A percentile compares a stretch with the other conserved stretches of the same genome.
Conservation (phyloP, 23 tunicate species). For the Corella eumyota region DNA sequence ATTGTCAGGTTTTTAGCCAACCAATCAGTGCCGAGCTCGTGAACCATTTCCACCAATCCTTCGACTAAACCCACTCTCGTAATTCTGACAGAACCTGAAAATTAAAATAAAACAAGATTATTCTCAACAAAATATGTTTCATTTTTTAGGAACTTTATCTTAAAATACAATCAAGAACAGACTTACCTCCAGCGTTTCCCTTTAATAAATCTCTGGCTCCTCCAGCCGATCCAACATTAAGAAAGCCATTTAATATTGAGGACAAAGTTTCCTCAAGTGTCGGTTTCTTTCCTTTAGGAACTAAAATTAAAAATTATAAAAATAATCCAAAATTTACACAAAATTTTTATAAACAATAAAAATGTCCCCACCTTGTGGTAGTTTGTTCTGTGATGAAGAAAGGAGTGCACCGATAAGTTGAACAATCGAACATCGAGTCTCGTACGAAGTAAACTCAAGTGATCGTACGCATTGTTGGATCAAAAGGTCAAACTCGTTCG, state of each 20-base stretch:
- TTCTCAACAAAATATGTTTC: neutral
- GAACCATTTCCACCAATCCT: constrained; percentile 73
- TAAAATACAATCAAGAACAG: neutral
- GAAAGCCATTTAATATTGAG: constrained; percentile 45
- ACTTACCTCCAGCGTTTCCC: constrained; percentile 24
- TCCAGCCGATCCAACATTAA: constrained; percentile 62
- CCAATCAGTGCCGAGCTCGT: constrained; percentile 81
- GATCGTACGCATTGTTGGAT: constrained; percentile 74
- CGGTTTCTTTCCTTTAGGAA: constrained; percentile 71
- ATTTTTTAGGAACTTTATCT: neutral
- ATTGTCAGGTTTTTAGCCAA: constrained; percentile 43
- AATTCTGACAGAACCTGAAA: constrained; percentile 26
- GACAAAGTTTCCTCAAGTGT: constrained; percentile 59
- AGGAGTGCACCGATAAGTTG: constrained; percentile 56
- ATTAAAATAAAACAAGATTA: neutral
- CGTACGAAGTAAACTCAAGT: constrained; percentile 74
- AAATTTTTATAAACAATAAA: neutral
- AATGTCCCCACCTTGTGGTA: constrained; percentile 25
- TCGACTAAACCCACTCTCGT: constrained; percentile 79
- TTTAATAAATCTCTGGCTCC: constrained; percentile 59
- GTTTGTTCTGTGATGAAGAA: constrained; percentile 48
- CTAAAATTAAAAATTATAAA: constrained; percentile 13
- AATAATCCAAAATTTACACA: neutral
- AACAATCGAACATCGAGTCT: constrained; percentile 71
- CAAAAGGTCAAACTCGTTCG: constrained; percentile 80